Conservation (phyloP, 2,113 vertebrate genomes). For the Cichladusa arquata region DNA sequence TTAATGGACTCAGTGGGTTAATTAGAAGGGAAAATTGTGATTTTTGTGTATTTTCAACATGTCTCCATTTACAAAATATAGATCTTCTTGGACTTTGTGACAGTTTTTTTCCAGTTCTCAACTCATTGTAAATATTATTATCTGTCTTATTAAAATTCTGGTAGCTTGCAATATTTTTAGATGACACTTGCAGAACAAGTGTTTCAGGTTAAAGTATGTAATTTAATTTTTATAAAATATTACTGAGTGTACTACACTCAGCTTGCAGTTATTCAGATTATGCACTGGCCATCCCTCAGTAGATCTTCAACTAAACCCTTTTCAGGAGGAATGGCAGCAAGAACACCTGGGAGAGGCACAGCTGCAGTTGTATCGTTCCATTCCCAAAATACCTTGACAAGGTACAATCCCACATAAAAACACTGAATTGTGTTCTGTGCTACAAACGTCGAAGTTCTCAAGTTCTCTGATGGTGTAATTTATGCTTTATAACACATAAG, state of each 20-base stretch:
- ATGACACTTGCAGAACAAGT: not conserved
- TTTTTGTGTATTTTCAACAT: not conserved
- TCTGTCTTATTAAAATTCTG: not conserved
- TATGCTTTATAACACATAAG: not conserved
- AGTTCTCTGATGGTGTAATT: not conserved
- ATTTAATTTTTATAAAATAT: not conserved
- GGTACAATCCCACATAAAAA: not conserved
- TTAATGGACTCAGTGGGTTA: not conserved
- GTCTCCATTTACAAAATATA: not conserved
- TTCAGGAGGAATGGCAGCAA: not conserved
- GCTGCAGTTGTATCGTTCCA: not conserved
- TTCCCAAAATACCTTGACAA: not conserved
- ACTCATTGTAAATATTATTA: not conserved
- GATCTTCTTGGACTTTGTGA: not conserved
- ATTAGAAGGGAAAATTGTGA: accelerated
- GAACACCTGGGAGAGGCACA: accelerated
- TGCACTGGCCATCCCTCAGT: not conserved
- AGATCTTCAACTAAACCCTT: not conserved
- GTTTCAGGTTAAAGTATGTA: not conserved
- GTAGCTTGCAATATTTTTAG: not conserved
- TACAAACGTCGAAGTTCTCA: not conserved
- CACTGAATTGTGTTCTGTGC: not conserved
- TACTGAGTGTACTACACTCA: not conserved
- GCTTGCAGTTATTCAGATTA: not conserved
- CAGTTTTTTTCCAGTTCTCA: not conserved